phyloP scores from a whole-genome alignment of 2,797 vertebrate species.

The Falco cherrug region DNA sequence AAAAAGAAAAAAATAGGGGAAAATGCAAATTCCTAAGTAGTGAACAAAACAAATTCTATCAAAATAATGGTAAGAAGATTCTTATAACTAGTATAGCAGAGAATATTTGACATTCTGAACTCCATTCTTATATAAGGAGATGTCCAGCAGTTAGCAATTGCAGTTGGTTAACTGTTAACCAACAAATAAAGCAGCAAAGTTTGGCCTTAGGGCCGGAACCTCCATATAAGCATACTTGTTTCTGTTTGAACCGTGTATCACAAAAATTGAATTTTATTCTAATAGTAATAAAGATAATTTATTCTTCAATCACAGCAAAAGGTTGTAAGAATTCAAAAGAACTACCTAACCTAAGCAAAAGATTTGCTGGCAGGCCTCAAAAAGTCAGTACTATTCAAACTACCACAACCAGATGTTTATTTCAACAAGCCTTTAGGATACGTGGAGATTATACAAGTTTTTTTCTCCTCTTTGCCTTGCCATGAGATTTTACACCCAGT shows the following conservation, averaged over 20 bases:
- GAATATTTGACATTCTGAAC: background rate
- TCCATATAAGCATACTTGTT: background rate
- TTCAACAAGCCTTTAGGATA: background rate
- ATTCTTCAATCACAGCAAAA: background rate
- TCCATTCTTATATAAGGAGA: background rate
- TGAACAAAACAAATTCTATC: background rate
- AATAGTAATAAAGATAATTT: background rate
- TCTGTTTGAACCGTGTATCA: background rate
- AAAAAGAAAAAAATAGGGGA: background rate
- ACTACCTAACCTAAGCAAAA: background rate
- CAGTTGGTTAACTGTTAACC: background rate
- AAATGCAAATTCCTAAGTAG: fast-evolving
- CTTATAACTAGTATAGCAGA: background rate
- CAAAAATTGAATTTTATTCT: background rate
- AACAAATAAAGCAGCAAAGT: background rate
- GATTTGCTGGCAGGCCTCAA: background rate
- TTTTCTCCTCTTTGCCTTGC: background rate
- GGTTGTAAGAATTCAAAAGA: background rate
- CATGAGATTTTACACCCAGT: background rate
- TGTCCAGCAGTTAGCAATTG: background rate
- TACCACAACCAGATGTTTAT: background rate
- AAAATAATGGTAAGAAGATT: background rate
- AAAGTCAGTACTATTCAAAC: background rate
- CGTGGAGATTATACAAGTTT: background rate
- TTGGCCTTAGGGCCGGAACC: background rate